Conservation (phyloP, 2,888 invertebrate genomes). For the Allophyes oxyacanthae region DNA sequence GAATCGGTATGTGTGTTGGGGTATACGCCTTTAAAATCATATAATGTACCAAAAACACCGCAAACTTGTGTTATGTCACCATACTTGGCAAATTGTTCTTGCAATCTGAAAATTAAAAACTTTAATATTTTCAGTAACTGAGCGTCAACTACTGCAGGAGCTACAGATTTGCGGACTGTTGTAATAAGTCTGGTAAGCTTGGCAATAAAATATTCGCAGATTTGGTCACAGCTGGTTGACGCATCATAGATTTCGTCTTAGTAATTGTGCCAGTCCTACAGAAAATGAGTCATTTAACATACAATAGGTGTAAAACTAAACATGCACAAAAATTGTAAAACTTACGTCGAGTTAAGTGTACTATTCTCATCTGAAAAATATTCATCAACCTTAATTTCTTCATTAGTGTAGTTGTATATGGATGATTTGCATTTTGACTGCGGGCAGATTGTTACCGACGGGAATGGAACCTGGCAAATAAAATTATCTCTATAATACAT, state of each 20-base stretch:
- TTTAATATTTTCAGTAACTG: background rate
- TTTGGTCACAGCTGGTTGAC: too few species aligned
- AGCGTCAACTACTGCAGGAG: too few species aligned
- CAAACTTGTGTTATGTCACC: slow-evolving; percentile 18
- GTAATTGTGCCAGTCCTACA: too few species aligned
- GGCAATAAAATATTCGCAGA: too few species aligned
- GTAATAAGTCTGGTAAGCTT: too few species aligned
- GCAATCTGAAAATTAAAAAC: slow-evolving; percentile 32
- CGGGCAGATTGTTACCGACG: slow-evolving; percentile 72
- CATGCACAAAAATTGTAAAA: background rate
- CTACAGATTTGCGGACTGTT: too few species aligned
- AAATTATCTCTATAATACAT: background rate
- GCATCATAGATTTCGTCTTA: too few species aligned
- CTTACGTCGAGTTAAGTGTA: slow-evolving; percentile 19
- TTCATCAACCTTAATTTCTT: background rate
- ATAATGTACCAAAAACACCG: fast-evolving
- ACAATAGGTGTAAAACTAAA: too few species aligned
- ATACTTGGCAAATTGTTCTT: slow-evolving; percentile 12
- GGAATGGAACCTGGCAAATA: slow-evolving; percentile 67
- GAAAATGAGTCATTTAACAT: too few species aligned
- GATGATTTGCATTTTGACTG: slow-evolving; percentile 58
- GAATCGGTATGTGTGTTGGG: slow-evolving; percentile 8
- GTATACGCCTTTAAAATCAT: background rate
- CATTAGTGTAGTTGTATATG: slow-evolving; percentile 55
- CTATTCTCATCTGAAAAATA: background rate